Percentiles rank a stretch among this genome's conserved stretches.
Evolutionary conservation across 2,797 vertebrate genomes (phyloP).

Genomic region (Numenius phaeopus): DNA sequence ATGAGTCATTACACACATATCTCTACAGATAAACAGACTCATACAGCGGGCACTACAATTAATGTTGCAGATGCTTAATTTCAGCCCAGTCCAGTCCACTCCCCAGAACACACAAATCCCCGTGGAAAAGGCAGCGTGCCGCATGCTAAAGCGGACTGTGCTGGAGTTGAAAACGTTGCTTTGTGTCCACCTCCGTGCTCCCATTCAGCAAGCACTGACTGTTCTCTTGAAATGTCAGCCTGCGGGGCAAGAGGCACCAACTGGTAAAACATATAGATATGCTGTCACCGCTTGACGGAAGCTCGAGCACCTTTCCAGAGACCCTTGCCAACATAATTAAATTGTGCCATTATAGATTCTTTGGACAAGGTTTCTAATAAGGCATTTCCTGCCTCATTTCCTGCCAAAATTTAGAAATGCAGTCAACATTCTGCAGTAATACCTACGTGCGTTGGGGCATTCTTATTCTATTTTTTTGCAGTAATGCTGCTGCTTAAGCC

Average conservation of each 20-base stretch:
- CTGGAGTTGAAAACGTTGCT: background rate
- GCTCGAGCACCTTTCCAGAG: background rate
- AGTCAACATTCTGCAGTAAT: background rate
- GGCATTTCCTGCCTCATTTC: slow-evolving; percentile 27
- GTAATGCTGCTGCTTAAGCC: background rate
- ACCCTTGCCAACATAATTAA: background rate
- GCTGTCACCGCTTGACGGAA: background rate
- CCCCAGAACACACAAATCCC: background rate
- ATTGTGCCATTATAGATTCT: background rate
- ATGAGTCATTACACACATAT: fast-evolving
- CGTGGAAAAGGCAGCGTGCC: background rate
- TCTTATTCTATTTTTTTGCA: background rate
- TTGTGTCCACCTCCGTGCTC: background rate
- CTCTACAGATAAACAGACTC: background rate
- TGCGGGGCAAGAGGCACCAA: background rate
- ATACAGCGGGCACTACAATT: fast-evolving
- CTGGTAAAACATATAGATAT: fast-evolving
- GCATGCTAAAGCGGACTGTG: background rate
- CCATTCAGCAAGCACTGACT: background rate
- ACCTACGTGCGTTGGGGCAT: background rate
- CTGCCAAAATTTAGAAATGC: background rate
- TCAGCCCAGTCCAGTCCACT: background rate
- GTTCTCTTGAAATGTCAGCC: background rate
- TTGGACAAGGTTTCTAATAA: background rate
- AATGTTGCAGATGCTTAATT: background rate